phyloP scores from a whole-genome alignment of 2,888 invertebrate species.

The Invenusta paracnida region DNA sequence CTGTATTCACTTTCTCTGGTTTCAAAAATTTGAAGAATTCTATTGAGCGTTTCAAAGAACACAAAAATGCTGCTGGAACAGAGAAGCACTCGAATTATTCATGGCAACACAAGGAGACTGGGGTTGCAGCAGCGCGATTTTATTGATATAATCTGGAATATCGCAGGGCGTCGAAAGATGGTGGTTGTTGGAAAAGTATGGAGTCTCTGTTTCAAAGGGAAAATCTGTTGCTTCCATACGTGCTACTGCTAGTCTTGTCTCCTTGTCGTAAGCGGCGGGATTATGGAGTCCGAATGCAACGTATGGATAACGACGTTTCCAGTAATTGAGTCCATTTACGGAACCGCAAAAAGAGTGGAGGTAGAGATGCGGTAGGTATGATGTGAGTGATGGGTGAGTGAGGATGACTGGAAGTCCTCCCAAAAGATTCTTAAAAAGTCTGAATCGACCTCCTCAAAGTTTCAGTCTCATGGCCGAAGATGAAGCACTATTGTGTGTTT shows the following conservation, averaged over 20 bases:
- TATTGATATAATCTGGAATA: not conserved
- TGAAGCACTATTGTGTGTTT: not conserved
- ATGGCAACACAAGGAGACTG: too few relatives aligned
- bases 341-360: not conserved
- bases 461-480: not conserved
- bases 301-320: not conserved
- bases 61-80: too few relatives aligned
- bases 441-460: not conserved
- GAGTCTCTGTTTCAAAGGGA: not conserved
- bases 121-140: not conserved
- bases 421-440: not conserved
- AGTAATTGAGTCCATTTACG: not conserved
- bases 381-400: not conserved
- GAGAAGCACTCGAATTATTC: too few relatives aligned
- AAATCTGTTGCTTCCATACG: not conserved
- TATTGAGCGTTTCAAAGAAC: too few relatives aligned
- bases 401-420: not conserved
- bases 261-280: not conserved
- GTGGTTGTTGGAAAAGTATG: not conserved
- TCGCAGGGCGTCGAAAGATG: not conserved
- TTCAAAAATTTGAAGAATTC: too few relatives aligned
- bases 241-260: not conserved
- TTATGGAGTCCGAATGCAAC: not conserved
- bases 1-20: too few relatives aligned
- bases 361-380: not conserved